Evolutionary conservation across 1,140 invertebrate genomes (phyloP).

Genomic region (Megalonaias nervosa): DNA sequence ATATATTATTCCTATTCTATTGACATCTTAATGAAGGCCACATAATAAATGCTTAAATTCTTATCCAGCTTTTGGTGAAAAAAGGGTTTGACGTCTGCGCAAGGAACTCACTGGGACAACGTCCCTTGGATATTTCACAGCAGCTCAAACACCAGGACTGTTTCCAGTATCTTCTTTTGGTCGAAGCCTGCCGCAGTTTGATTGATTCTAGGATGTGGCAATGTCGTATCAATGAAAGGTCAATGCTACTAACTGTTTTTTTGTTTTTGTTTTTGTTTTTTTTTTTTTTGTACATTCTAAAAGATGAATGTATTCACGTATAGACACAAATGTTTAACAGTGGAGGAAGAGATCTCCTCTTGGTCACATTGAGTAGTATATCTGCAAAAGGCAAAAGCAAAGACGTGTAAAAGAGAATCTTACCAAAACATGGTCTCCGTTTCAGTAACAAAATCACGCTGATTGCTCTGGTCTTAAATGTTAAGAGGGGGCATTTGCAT

Average conservation of each 20-base stretch:
- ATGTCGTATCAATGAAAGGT: conserved; percentile 10
- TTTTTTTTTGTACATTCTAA: too few species aligned
- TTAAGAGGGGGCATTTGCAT: too few species aligned
- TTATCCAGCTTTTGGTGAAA: conserved; percentile 17
- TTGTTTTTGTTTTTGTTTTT: too few species aligned
- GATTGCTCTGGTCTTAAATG: too few species aligned
- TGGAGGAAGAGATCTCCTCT: too few species aligned
- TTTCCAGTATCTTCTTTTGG: conserved; percentile 27
- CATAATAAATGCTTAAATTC: neutral
- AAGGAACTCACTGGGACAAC: conserved; percentile 25
- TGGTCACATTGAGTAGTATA: too few species aligned
- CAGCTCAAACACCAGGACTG: conserved; percentile 19
- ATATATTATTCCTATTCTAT: neutral
- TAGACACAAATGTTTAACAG: too few species aligned
- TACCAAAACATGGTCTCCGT: too few species aligned
- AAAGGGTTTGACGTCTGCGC: conserved; percentile 30
- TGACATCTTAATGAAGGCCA: neutral
- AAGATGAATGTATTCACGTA: too few species aligned
- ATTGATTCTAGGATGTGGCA: conserved; percentile 1
- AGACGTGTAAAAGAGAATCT: too few species aligned
- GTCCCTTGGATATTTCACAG: conserved; percentile 29
- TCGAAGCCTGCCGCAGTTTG: conserved; percentile 26
- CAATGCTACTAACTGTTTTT: neutral
- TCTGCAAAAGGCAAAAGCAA: too few species aligned
- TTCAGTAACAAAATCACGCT: too few species aligned